phyloP scores from a whole-genome alignment of 2,113 vertebrate genomes.

The Cathartes aura region DNA sequence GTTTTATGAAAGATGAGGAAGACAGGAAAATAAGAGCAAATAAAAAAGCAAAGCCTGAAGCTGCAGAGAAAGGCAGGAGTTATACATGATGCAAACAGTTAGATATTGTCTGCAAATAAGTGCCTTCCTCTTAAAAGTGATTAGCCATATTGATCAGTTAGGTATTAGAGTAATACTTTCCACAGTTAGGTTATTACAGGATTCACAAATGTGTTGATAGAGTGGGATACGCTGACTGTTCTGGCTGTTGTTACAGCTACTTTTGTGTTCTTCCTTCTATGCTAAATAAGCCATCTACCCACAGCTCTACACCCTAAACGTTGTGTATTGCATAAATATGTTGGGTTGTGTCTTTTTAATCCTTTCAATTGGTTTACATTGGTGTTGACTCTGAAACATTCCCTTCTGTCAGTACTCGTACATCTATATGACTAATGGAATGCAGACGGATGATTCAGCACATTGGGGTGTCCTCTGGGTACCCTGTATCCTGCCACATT shows the following conservation, averaged over 20 bases:
- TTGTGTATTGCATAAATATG: neutral
- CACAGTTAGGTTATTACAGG: neutral
- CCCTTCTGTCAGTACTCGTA: neutral
- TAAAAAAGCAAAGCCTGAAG: neutral
- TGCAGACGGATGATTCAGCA: accelerated
- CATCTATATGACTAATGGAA: neutral
- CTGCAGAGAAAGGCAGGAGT: neutral
- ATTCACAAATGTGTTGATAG: neutral
- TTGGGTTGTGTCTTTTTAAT: neutral
- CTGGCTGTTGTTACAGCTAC: neutral
- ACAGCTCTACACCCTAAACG: neutral
- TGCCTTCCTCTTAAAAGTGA: neutral
- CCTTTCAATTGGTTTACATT: neutral
- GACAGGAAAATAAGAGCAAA: neutral
- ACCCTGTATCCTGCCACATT: neutral
- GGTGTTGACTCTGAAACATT: neutral
- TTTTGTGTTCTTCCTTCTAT: neutral
- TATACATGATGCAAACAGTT: neutral
- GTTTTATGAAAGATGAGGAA: neutral
- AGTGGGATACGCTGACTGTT: neutral
- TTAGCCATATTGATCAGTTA: neutral
- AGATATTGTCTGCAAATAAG: neutral
- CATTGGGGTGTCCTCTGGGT: neutral
- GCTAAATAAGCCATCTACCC: neutral
- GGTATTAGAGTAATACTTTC: neutral